Conservation (phyloP, 2,113 vertebrate genomes). For the Morone saxatilis region DNA sequence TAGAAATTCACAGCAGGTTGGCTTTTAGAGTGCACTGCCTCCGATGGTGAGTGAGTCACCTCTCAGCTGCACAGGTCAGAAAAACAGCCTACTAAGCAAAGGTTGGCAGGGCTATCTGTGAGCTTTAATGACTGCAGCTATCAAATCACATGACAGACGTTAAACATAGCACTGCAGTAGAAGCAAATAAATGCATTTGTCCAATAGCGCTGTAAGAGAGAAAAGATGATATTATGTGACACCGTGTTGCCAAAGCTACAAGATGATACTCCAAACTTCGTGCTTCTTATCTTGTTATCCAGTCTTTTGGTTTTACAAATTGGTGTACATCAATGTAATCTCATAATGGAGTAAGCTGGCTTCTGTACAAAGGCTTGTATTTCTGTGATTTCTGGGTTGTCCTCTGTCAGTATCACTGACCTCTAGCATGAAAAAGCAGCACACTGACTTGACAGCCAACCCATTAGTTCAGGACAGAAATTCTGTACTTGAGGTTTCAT, state of each 20-base stretch:
- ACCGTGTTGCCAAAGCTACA: constrained; percentile 37
- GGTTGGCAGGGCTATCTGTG: constrained; percentile 56
- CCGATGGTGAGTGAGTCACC: constrained; percentile 68
- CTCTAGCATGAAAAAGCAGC: constrained; percentile 73
- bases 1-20: constrained; percentile 71
- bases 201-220: neutral
- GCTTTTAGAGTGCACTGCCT: constrained; percentile 59
- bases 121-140: constrained; percentile 69
- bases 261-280: constrained; percentile 46
- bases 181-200: constrained; percentile 52
- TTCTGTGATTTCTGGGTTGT: constrained; percentile 71
- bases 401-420: constrained; percentile 75
- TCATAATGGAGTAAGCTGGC: constrained; percentile 58
- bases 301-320: constrained; percentile 57
- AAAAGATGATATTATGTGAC: constrained; percentile 39
- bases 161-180: constrained; percentile 67
- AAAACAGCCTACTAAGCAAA: constrained; percentile 75
- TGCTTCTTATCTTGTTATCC: constrained; percentile 54
- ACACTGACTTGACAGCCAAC: constrained; percentile 56
- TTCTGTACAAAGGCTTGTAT: constrained; percentile 46
- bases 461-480: constrained; percentile 69
- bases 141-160: constrained; percentile 65
- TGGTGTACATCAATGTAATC: constrained; percentile 63
- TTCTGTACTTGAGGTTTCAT: constrained; percentile 69
- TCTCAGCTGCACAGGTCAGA: constrained; percentile 63